These are phyloP conservation scores for Chamaea fasciata DNA, from an alignment of 2,113 vertebrate species.

Conservation along the genomic window DNA sequence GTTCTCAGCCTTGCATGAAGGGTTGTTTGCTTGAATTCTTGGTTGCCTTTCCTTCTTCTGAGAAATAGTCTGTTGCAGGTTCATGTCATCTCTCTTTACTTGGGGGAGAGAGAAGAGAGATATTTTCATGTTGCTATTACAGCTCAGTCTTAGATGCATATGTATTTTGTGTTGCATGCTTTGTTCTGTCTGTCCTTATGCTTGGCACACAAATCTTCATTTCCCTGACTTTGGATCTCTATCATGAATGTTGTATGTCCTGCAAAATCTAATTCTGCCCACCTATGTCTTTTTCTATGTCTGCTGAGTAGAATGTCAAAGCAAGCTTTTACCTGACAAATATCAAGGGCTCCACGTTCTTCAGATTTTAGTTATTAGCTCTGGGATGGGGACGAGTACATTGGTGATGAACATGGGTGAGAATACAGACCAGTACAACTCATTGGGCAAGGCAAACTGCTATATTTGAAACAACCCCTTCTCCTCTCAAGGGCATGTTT, in stretches of 20 bases:
- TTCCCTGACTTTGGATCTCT: background rate
- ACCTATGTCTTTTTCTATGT: background rate
- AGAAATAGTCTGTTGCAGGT: background rate
- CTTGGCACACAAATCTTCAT: background rate
- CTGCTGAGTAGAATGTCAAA: background rate
- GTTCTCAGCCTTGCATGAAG: background rate
- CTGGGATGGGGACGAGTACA: background rate
- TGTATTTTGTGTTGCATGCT: background rate
- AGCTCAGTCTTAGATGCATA: background rate
- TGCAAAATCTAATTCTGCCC: background rate
- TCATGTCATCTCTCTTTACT: background rate
- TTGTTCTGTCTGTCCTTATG: background rate
- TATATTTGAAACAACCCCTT: background rate
- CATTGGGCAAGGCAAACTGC: background rate
- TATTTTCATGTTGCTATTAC: background rate
- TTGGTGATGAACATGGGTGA: accelerated
- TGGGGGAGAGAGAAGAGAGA: background rate
- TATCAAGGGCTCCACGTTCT: background rate
- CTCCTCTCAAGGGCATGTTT: background rate
- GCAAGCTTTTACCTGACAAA: background rate
- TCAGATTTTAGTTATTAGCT: background rate
- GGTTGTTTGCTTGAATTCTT: background rate
- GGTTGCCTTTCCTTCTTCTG: background rate
- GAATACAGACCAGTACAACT: background rate
- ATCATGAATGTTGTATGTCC: background rate